A percentile compares a stretch with the other conserved stretches of the same genome.
phyloP scores from a whole-genome alignment of 2,888 invertebrate species.

The Tipula unca region DNA sequence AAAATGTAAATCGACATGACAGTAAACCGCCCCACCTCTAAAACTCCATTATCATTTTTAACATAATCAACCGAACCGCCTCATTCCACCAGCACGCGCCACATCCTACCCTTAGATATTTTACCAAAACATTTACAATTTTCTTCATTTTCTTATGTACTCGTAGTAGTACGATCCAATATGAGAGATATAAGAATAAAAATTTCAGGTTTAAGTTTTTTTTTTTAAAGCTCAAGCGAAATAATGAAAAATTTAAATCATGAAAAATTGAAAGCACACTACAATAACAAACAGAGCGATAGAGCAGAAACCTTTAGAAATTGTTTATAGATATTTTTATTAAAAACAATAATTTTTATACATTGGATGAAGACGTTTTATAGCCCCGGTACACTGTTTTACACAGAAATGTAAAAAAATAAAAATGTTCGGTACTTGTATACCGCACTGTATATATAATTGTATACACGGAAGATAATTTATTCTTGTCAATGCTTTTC shows the following conservation, averaged over 20 bases:
- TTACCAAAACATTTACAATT: neutral
- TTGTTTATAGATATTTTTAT: neutral
- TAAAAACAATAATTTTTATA: neutral
- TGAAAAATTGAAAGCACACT: neutral
- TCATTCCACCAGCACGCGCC: neutral
- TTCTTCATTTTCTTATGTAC: neutral
- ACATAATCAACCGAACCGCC: neutral
- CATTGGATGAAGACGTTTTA: neutral
- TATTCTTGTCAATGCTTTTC: neutral
- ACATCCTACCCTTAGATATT: neutral
- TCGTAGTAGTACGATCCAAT: neutral
- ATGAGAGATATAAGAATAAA: neutral
- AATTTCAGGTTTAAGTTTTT: neutral
- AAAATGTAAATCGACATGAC: neutral
- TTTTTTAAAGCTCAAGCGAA: neutral
- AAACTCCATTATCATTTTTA: neutral
- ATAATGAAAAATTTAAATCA: neutral
- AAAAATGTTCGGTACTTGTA: no score
- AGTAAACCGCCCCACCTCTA: neutral
- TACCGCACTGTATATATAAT: neutral
- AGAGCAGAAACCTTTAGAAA: neutral
- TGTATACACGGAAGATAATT: neutral
- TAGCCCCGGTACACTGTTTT: neutral
- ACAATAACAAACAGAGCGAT: neutral
- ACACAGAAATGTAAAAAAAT: neutral